Evolutionary conservation across 2,888 invertebrate genomes (phyloP).

Genomic region (Sphecodes monilicornis): DNA sequence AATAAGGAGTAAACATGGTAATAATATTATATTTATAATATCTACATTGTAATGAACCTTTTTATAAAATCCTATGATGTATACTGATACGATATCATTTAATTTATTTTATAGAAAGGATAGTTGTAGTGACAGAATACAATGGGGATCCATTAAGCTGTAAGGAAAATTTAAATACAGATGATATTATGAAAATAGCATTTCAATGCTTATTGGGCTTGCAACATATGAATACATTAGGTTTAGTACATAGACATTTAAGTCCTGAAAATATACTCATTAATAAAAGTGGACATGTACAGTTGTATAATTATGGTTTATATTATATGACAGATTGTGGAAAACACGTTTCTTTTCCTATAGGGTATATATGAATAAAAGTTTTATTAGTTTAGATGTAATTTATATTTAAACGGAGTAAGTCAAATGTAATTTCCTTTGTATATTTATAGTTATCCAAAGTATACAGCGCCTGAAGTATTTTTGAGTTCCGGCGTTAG

Average conservation of each 20-base stretch:
- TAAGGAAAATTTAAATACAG: slow-evolving; percentile 84
- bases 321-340: slow-evolving; percentile 96
- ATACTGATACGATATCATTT: not conserved
- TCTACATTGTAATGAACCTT: not conserved
- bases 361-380: slow-evolving; percentile 87
- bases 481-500: slow-evolving; percentile 88
- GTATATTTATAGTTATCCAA: slow-evolving; percentile 87
- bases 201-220: slow-evolving; percentile 91
- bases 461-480: slow-evolving; percentile 93
- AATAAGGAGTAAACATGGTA: slow-evolving; percentile 97
- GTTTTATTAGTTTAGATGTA: slow-evolving; percentile 32
- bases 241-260: slow-evolving; percentile 92
- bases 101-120: slow-evolving; percentile 87
- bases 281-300: slow-evolving; percentile 90
- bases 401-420: slow-evolving; percentile 27
- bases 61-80: slow-evolving; percentile 44
- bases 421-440: slow-evolving; percentile 22
- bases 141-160: slow-evolving; percentile 88
- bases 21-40: not conserved
- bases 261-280: slow-evolving; percentile 93
- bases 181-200: slow-evolving; percentile 88
- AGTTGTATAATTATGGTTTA: slow-evolving; percentile 97
- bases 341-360: slow-evolving; percentile 94
- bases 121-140: slow-evolving; percentile 93
- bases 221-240: slow-evolving; percentile 89